These are phyloP conservation scores for Ctenodactylus gundi DNA, from an alignment of 2,113 vertebrate species.

Conservation along the genomic window DNA sequence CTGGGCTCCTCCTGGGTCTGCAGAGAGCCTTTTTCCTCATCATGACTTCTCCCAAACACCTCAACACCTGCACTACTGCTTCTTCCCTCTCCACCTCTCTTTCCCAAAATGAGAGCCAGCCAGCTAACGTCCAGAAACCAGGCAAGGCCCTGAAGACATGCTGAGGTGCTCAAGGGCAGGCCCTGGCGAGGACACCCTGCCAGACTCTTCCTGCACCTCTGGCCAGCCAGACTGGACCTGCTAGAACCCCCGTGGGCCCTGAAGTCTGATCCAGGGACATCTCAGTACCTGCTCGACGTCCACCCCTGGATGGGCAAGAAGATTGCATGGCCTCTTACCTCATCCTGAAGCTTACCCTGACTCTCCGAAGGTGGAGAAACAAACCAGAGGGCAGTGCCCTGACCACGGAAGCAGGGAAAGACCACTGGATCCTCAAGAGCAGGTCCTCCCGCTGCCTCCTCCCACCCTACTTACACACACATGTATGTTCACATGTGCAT, in stretches of 20 bases:
- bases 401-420: no score
- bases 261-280: not conserved
- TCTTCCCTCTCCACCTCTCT: not conserved
- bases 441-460: rapidly evolving
- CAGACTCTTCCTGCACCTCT: not conserved
- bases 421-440: not conserved
- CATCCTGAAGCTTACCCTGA: not conserved
- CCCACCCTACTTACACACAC: not conserved
- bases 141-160: not conserved
- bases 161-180: not conserved
- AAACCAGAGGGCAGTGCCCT: rapidly evolving
- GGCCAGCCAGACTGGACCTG: not conserved
- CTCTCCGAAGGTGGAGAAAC: not conserved
- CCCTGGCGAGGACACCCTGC: not conserved
- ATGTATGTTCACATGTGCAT: no score
- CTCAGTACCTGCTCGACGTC: not conserved
- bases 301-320: not conserved
- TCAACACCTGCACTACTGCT: not conserved
- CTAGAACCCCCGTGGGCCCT: not conserved
- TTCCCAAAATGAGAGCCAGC: not conserved
- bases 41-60: not conserved
- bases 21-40: not conserved
- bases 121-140: not conserved
- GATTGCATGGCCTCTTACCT: not conserved
- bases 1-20: not conserved